Conservation (phyloP, 30 jellyfish, hydroid and myxozoan species). For the Hydra vulgaris region DNA sequence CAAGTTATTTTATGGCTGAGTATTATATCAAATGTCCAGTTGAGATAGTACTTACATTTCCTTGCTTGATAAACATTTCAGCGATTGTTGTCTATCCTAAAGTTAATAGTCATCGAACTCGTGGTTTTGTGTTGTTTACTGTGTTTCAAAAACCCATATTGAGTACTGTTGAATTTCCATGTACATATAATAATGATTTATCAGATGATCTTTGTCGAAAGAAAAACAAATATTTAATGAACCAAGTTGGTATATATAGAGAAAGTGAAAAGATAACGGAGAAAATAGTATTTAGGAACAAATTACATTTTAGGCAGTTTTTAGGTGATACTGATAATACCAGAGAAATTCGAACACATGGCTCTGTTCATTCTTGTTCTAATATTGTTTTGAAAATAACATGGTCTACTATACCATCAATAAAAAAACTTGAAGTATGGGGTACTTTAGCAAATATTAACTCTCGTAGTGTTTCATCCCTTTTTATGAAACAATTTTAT, state of each 20-base stretch:
- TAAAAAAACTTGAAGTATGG: slow-evolving; percentile 60
- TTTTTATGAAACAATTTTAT: neutral
- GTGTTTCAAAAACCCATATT: slow-evolving; percentile 29
- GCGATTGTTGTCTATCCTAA: slow-evolving; percentile 32
- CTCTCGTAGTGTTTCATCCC: neutral
- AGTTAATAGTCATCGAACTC: slow-evolving; percentile 33
- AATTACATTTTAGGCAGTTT: neutral
- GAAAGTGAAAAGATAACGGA: neutral
- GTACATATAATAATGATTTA: slow-evolving; percentile 26
- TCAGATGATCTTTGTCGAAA: slow-evolving; percentile 35
- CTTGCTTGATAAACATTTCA: slow-evolving; percentile 61
- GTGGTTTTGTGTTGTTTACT: slow-evolving; percentile 29
- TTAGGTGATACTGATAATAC: too few species aligned
- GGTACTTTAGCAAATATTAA: slow-evolving; percentile 44
- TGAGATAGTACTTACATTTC: slow-evolving; percentile 64
- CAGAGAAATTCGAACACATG: neutral
- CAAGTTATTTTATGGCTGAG: slow-evolving; percentile 73
- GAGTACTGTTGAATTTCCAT: slow-evolving; percentile 8
- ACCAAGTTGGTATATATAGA: slow-evolving; percentile 33
- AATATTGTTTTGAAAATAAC: slow-evolving; percentile 11
- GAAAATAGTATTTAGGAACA: slow-evolving; percentile 1
- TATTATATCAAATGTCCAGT: slow-evolving; percentile 76
- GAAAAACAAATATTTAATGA: slow-evolving; percentile 12
- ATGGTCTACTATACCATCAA: slow-evolving; percentile 40
- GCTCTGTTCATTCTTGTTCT: slow-evolving; percentile 15